These are phyloP conservation scores for Eulithis testata DNA, from an alignment of 2,888 invertebrate genomes.

Conservation along the genomic window DNA sequence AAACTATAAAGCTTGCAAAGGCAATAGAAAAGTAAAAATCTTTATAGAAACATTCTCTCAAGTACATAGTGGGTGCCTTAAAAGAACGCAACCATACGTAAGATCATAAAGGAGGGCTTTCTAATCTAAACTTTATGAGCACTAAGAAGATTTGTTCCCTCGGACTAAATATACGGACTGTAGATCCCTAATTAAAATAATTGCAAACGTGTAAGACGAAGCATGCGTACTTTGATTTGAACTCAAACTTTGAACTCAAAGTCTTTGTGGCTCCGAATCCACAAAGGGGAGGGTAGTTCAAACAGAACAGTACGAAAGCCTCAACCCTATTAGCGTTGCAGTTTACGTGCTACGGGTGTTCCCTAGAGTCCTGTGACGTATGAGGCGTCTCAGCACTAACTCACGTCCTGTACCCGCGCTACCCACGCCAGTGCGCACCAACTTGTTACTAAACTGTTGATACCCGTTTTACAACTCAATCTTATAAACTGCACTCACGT, in stretches of 20 bases:
- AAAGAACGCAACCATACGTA: too few relatives aligned
- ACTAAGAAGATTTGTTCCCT: too few relatives aligned
- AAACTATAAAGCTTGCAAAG: too few relatives aligned
- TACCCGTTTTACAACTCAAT: conserved; percentile 22
- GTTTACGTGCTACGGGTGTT: conserved; percentile 45
- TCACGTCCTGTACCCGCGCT: conserved; percentile 41
- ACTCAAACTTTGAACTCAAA: not conserved
- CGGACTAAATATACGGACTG: too few relatives aligned
- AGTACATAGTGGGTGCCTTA: too few relatives aligned
- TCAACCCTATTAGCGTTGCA: conserved; percentile 6
- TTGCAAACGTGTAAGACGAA: too few relatives aligned
- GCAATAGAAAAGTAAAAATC: too few relatives aligned
- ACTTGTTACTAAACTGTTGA: conserved; percentile 33
- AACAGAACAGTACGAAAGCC: not conserved
- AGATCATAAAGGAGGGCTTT: too few relatives aligned
- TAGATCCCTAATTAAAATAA: too few relatives aligned
- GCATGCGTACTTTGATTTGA: not conserved
- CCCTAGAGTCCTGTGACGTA: conserved; percentile 56
- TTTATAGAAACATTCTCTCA: too few relatives aligned
- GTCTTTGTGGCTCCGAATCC: not conserved
- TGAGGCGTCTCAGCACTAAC: conserved; percentile 51
- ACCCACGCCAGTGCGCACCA: conserved; percentile 25
- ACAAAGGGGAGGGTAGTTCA: not conserved
- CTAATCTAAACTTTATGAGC: too few relatives aligned
- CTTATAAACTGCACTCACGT: conserved; percentile 9